A percentile compares a stretch with the other conserved stretches of the same genome.
phyloP scores from a whole-genome alignment of 2,797 vertebrate genomes.

The Carcharodon carcharias region DNA sequence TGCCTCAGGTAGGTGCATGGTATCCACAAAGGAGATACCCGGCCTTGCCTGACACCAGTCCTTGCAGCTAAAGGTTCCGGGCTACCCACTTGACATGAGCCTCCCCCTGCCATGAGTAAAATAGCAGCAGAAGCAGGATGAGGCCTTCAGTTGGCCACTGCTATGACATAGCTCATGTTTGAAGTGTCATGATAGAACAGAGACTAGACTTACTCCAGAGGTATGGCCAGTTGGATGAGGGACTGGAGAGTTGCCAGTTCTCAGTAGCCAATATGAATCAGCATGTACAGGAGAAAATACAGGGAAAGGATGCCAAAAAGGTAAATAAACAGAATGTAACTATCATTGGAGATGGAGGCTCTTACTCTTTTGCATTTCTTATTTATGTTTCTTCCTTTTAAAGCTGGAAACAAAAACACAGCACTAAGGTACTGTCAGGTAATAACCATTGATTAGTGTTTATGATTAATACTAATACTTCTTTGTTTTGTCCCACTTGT shows the following conservation, averaged over 20 bases:
- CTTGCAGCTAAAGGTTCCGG: no score
- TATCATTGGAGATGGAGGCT: background rate
- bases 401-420: background rate
- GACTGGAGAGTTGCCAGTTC: background rate
- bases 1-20: no score
- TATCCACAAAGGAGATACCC: no score
- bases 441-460: background rate
- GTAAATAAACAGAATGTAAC: background rate
- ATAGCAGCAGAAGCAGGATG: no score
- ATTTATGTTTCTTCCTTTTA: background rate
- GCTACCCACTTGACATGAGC: no score
- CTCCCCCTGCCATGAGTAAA: no score
- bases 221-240: background rate
- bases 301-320: background rate
- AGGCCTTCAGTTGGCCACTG: background rate
- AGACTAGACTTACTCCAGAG: background rate
- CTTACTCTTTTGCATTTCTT: background rate
- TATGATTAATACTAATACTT: background rate
- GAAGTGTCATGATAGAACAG: background rate
- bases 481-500: background rate
- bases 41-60: no score
- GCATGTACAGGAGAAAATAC: background rate
- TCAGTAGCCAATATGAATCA: background rate
- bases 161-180: background rate
- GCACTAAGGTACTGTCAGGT: background rate